Conservation (phyloP, 2,113 vertebrate genomes). For the Burhinus bistriatus region DNA sequence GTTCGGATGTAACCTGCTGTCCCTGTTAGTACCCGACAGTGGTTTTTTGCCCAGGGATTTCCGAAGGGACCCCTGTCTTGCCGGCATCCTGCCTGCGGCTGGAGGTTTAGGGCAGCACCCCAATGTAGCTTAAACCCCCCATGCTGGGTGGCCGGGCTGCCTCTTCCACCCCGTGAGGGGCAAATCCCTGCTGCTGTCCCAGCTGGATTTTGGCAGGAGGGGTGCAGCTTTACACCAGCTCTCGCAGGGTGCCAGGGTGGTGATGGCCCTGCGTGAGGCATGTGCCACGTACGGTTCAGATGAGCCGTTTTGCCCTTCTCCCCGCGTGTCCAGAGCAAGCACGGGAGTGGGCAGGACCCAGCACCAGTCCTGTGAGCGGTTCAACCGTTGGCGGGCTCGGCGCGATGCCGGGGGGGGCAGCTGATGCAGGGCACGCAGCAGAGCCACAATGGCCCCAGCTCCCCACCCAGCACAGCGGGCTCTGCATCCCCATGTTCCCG, state of each 20-base stretch:
- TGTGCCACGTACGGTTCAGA: fast-evolving
- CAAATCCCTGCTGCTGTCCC: background rate
- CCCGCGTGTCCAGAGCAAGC: fast-evolving
- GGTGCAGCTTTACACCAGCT: background rate
- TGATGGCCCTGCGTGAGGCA: fast-evolving
- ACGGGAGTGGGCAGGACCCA: background rate
- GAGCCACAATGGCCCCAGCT: background rate
- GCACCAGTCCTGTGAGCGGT: fast-evolving
- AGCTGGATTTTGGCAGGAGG: background rate
- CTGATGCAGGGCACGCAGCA: background rate
- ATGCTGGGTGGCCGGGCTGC: background rate
- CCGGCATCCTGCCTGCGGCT: background rate
- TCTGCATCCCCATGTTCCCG: fast-evolving
- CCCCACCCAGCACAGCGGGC: background rate
- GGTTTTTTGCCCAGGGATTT: background rate
- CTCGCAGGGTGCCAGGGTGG: fast-evolving
- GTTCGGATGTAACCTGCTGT: background rate
- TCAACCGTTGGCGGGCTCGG: fast-evolving
- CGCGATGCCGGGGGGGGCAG: fast-evolving
- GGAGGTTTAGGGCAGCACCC: background rate
- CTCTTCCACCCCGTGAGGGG: background rate
- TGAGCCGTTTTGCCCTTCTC: background rate
- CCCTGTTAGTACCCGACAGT: background rate
- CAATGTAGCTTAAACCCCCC: fast-evolving
- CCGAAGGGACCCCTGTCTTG: background rate